Conservation (phyloP, 2,113 vertebrate genomes). For the Colossoma macropomum region DNA sequence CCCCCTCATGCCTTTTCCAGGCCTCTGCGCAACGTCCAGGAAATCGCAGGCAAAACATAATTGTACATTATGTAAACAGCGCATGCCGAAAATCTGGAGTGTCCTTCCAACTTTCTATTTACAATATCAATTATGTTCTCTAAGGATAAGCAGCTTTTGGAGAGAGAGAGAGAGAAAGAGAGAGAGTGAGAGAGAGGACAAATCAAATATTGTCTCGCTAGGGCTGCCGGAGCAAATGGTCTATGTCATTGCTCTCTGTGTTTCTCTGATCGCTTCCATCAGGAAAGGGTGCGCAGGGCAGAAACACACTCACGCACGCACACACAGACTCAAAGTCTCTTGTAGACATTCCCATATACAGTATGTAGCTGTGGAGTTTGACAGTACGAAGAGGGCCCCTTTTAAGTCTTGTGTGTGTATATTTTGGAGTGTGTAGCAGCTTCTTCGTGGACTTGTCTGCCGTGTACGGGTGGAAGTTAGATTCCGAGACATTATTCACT, state of each 20-base stretch:
- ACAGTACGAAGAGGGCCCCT: conserved; percentile 5
- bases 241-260: conserved; percentile 61
- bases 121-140: conserved; percentile 75
- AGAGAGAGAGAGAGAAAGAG: conserved; percentile 40
- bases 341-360: conserved; percentile 29
- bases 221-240: conserved; percentile 60
- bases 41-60: conserved; percentile 77
- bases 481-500: conserved; percentile 6
- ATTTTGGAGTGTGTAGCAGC: background rate
- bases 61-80: conserved; percentile 77
- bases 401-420: background rate
- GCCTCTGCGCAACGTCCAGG: conserved; percentile 75
- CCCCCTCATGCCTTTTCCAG: conserved; percentile 67
- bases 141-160: conserved; percentile 65
- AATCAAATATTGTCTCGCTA: conserved; percentile 57
- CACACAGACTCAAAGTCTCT: conserved; percentile 26
- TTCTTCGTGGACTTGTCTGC: conserved; percentile 13
- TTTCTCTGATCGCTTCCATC: conserved; percentile 51
- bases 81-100: conserved; percentile 69
- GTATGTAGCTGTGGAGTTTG: conserved; percentile 14
- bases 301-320: conserved; percentile 11
- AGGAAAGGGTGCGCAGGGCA: conserved; percentile 4
- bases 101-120: conserved; percentile 74
- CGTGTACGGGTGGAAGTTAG: conserved; percentile 6
- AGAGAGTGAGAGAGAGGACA: conserved; percentile 13